These are phyloP conservation scores for Teinopalpus imperialis DNA, from an alignment of 2,888 invertebrate species.

Conservation along the genomic window DNA sequence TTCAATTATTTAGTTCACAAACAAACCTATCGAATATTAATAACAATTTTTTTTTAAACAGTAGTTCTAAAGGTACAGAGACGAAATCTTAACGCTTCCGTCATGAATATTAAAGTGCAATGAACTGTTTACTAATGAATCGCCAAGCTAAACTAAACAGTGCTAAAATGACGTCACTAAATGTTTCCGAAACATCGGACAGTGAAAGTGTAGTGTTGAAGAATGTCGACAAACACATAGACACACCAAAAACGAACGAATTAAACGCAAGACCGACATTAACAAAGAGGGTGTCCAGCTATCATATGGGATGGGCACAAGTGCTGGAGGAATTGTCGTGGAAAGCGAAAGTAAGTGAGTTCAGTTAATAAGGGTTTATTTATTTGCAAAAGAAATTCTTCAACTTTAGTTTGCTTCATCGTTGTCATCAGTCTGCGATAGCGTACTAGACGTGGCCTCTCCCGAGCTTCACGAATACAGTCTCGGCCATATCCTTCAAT, in stretches of 20 bases:
- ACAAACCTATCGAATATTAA: slow-evolving; percentile 16
- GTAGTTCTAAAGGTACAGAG: background rate
- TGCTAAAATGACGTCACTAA: slow-evolving; percentile 44
- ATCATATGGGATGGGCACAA: slow-evolving; percentile 59
- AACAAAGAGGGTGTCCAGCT: slow-evolving; percentile 40
- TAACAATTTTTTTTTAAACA: slow-evolving; percentile 2
- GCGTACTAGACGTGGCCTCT: too few relatives aligned
- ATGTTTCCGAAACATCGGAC: slow-evolving; percentile 35
- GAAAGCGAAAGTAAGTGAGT: slow-evolving; percentile 46
- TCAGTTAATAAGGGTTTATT: too few relatives aligned
- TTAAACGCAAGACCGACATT: slow-evolving; percentile 6
- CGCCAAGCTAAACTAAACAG: slow-evolving; percentile 25
- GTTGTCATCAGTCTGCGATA: too few relatives aligned
- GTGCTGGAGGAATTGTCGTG: slow-evolving; percentile 63
- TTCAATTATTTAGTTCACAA: slow-evolving; percentile 21
- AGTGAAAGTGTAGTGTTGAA: slow-evolving; percentile 40
- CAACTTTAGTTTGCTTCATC: too few relatives aligned
- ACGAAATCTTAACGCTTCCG: background rate
- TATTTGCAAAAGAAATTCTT: too few relatives aligned
- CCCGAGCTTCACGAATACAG: too few relatives aligned
- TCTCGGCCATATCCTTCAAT: too few relatives aligned
- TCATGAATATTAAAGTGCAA: slow-evolving; percentile 7
- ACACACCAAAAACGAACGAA: slow-evolving; percentile 22
- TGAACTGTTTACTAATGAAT: slow-evolving; percentile 24
- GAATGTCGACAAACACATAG: slow-evolving; percentile 27